Conservation (phyloP, 2,113 vertebrate species). For the Penelope pileata region DNA sequence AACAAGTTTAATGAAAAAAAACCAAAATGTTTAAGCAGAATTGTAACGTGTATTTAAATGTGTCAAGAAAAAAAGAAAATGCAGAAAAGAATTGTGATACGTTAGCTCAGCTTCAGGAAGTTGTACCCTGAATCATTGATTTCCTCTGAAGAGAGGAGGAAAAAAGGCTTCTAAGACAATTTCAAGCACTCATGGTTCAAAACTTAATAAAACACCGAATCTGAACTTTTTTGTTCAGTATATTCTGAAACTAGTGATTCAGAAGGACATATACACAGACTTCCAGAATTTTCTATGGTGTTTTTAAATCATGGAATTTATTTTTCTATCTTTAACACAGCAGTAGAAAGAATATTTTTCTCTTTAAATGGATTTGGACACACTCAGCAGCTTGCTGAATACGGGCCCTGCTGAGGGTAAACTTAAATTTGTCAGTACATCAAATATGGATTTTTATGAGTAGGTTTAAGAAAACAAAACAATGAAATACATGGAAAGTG, state of each 20-base stretch:
- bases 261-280: not conserved
- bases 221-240: not conserved
- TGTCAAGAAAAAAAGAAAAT: not conserved
- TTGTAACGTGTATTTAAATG: not conserved
- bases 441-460: not conserved
- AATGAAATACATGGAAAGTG: not conserved
- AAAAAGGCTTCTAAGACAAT: not conserved
- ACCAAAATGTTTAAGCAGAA: not conserved
- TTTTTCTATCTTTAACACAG: not conserved
- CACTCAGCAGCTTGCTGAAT: not conserved
- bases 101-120: not conserved
- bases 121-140: not conserved
- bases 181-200: not conserved
- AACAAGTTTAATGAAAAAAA: not conserved
- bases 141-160: not conserved
- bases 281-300: not conserved
- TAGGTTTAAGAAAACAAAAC: not conserved
- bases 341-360: not conserved
- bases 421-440: not conserved
- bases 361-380: constrained; percentile 5
- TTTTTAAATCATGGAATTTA: not conserved
- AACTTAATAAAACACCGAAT: not conserved
- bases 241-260: not conserved
- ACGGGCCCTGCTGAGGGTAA: not conserved
- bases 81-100: not conserved